Conservation (phyloP, 2,888 invertebrate genomes). For the Atethmia centrago region DNA sequence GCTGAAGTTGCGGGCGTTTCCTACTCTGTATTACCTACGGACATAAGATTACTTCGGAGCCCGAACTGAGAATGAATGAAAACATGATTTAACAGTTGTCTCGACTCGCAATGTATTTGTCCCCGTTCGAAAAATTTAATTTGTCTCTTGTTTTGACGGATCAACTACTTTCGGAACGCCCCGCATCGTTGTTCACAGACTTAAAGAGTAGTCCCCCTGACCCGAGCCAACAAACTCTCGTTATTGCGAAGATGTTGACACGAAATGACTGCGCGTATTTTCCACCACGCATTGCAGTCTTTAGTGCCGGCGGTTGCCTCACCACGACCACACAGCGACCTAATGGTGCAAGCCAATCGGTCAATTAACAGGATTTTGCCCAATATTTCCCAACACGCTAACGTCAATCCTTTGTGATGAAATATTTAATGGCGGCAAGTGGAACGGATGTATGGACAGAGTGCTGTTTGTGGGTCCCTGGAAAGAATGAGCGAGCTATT, state of each 20-base stretch:
- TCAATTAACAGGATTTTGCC: constrained; percentile 67
- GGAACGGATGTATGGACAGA: constrained; percentile 62
- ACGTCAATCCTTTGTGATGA: constrained; percentile 65
- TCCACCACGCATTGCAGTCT: constrained; percentile 45
- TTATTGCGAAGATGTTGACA: constrained; percentile 51
- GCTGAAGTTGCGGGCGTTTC: too few species aligned
- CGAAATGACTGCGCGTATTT: constrained; percentile 43
- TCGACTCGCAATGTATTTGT: too few species aligned
- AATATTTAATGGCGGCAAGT: constrained; percentile 58
- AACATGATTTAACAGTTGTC: too few species aligned
- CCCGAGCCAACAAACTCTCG: constrained; percentile 14
- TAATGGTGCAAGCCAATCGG: constrained; percentile 65
- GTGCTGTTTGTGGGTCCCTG: constrained; percentile 30
- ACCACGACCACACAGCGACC: constrained; percentile 47
- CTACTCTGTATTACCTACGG: too few species aligned
- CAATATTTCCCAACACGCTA: constrained; percentile 61
- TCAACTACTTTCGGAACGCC: too few species aligned
- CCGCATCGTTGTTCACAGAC: too few species aligned
- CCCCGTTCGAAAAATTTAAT: too few species aligned
- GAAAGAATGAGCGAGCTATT: constrained; percentile 33
- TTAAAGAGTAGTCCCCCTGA: too few species aligned
- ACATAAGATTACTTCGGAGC: too few species aligned
- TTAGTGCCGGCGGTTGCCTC: constrained; percentile 47
- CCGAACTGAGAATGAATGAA: too few species aligned
- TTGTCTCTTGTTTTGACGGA: too few species aligned